Percentiles rank a stretch among this genome's conserved stretches.
Conservation (phyloP, 2,888 invertebrate species). For the Microctonus hyperodae region DNA sequence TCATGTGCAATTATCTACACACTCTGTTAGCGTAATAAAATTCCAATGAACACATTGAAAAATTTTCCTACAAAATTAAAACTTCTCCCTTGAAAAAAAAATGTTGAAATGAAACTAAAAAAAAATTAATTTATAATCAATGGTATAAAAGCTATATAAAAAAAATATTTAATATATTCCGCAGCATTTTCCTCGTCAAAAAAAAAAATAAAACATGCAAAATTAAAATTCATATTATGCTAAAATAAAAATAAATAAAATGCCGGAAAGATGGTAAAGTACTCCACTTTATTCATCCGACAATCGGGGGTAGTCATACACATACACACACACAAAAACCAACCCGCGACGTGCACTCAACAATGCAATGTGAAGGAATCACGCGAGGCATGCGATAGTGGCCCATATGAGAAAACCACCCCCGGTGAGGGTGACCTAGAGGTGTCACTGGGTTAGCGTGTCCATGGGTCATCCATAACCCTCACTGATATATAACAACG, state of each 20-base stretch:
- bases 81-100: background rate
- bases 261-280: conserved; percentile 12
- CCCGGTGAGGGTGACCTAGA: conserved; percentile 54
- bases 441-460: conserved; percentile 61
- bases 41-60: background rate
- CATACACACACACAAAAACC: background rate
- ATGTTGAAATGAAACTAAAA: background rate
- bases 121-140: background rate
- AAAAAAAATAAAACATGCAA: background rate
- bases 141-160: background rate
- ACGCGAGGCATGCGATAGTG: conserved; percentile 31
- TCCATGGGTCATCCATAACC: conserved; percentile 58
- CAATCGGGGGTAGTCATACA: background rate
- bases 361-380: conserved; percentile 26
- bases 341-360: conserved; percentile 8
- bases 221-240: conserved; percentile 3
- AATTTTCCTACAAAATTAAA: background rate
- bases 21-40: background rate
- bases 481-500: conserved; percentile 46
- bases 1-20: background rate
- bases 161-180: no score
- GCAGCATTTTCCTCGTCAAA: no score
- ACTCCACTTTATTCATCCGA: background rate
- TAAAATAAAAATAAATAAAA: background rate
- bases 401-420: conserved; percentile 24